Conservation (phyloP, 2,888 invertebrate species). For the Saturnia japonica region DNA sequence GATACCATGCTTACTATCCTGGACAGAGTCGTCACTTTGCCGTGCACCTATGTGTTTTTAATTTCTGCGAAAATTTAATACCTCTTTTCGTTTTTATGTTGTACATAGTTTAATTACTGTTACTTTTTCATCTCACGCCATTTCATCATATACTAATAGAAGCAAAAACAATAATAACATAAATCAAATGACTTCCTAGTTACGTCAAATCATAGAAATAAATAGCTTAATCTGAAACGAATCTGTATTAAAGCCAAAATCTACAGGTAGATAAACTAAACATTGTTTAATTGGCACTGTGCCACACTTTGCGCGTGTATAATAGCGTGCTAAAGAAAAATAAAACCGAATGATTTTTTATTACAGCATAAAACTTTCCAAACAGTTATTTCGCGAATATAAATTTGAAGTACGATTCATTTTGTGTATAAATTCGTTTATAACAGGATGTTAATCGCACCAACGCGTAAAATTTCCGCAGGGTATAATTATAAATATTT, state of each 20-base stretch:
- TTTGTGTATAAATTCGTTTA: conserved; percentile 31
- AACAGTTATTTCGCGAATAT: conserved; percentile 30
- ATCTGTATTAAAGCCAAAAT: conserved; percentile 61
- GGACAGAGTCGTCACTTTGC: too few relatives aligned
- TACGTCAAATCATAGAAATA: conserved; percentile 41
- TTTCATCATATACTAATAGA: conserved; percentile 26
- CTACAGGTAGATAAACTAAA: conserved; percentile 58
- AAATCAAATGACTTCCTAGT: conserved; percentile 32
- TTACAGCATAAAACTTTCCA: conserved; percentile 32
- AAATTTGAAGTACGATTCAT: conserved; percentile 34
- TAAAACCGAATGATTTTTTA: conserved; percentile 24
- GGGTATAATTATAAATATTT: conserved; percentile 23
- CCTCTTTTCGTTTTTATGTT: neutral
- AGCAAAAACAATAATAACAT: conserved; percentile 28
- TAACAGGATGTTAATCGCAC: conserved; percentile 38
- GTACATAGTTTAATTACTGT: neutral
- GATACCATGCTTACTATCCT: too few relatives aligned
- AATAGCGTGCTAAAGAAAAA: conserved; percentile 27
- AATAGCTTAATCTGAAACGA: conserved; percentile 47
- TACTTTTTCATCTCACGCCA: neutral
- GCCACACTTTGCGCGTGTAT: conserved; percentile 42
- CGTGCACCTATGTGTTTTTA: too few relatives aligned
- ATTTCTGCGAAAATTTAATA: too few relatives aligned
- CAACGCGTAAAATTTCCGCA: conserved; percentile 26
- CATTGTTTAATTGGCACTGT: conserved; percentile 36